Evolutionary conservation across 2,888 invertebrate genomes (phyloP), one percentile per base, ranked within the genome.

Genomic region (Notocelia uddmanniana): DNA sequence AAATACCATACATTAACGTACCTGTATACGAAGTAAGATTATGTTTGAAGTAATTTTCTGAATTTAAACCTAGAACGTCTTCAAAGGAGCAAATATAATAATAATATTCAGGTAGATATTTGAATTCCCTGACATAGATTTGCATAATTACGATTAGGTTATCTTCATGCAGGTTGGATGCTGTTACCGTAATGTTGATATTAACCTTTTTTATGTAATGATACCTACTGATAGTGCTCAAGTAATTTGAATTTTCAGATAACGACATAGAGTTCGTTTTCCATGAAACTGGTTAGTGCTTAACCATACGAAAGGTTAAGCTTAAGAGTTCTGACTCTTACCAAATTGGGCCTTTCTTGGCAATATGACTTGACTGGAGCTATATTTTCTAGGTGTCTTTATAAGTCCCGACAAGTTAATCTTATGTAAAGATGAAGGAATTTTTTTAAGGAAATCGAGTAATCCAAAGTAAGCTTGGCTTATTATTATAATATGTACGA

Each of bases 1-100:
- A 34, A 62, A 63, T 70, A 58, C 37, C 64, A 26, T 34, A 52
- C 21, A 63, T 70, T 52, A 64, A 52, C 34, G 41, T 70, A 57
- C 37, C 18, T 55, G 48, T 64, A 54, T 62, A 41, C 10, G 50
- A 54, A 3, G 41, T 19, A 19, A 70, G 50, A 55, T 57, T 70
- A 52, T 57, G 57, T 26, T 13, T 57, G 23, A 10, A 37, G 50
- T 52, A 48, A 68, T 68, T 50, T 48, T 50, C 67, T 15, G 23
- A 70, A 70, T 37, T 70, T 37, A 18, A 19, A 50, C 19, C 50
- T n/a, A 31, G n/a, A 11, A 57, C 10, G 34, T 58, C 26, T 68
- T 68, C 37, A 11, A 18, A 15, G 19, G 57, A 31, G 41, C 45
- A 31, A 26, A 18, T n/a, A n/a, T n/a, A n/a, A n/a, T n/a, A n/a